A percentile compares a stretch with the other conserved stretches of the same genome.
Evolutionary conservation across 2,113 vertebrate species (phyloP).

Genomic region (western clawed frog (Xenopus tropicalis)): DNA sequence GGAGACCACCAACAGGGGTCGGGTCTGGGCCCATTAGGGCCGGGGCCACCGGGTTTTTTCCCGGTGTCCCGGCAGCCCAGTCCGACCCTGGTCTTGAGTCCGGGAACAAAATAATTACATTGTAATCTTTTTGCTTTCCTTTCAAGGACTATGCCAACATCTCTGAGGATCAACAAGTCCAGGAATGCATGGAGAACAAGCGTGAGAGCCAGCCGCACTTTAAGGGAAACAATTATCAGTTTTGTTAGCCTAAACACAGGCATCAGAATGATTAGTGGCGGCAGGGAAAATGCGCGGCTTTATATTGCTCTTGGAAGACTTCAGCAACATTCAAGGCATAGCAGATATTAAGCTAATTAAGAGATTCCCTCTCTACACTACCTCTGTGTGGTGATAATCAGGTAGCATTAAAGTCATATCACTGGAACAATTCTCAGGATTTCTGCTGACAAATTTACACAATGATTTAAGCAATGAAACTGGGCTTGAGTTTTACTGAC

Average conservation of each 20-base stretch:
- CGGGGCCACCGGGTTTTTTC: no score
- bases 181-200: constrained; percentile 66
- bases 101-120: no score
- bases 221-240: constrained; percentile 94
- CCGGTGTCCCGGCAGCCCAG: no score
- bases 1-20: no score
- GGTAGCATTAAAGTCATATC: constrained; percentile 25
- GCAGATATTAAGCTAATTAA: constrained; percentile 28
- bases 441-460: no score
- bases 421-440: constrained; percentile 5
- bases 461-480: no score
- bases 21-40: no score
- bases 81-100: no score
- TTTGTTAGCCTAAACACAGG: constrained; percentile 65
- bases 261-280: not conserved
- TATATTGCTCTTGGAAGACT: not conserved
- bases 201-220: constrained; percentile 67
- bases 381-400: not conserved
- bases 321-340: not conserved
- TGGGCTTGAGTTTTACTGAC: no score
- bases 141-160: constrained; percentile 64
- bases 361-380: not conserved
- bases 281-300: not conserved
- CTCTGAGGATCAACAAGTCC: constrained; percentile 55
- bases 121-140: no score